A percentile compares a stretch with the other conserved stretches of the same genome.
Evolutionary conservation across 2,888 invertebrate species (phyloP).

Genomic region (Meiosimyza decipiens): DNA sequence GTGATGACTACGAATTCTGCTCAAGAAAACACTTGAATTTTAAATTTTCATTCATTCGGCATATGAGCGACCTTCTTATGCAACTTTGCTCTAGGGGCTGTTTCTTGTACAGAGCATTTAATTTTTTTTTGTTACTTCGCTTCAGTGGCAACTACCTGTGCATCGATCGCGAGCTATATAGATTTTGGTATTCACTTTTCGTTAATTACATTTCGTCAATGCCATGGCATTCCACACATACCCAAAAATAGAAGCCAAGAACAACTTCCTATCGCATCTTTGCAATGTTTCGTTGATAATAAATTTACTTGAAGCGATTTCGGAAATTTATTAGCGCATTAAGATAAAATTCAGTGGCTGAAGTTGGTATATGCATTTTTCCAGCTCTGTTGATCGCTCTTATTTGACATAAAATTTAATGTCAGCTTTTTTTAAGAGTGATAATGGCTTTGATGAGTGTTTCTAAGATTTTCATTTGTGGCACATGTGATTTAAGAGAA

Average conservation of each 20-base stretch:
- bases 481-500: constrained; percentile 11
- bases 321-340: constrained; percentile 64
- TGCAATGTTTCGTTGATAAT: constrained; percentile 13
- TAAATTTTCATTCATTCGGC: background rate
- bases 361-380: background rate
- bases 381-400: background rate
- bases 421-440: constrained; percentile 22
- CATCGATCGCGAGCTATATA: constrained; percentile 13
- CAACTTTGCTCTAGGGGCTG: background rate
- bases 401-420: constrained; percentile 39
- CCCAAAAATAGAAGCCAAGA: background rate
- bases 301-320: constrained; percentile 60
- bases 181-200: constrained; percentile 42
- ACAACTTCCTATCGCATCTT: too few species aligned
- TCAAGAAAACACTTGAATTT: background rate
- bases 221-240: constrained; percentile 50
- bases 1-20: background rate
- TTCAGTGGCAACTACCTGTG: constrained; percentile 3
- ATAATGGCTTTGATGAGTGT: constrained; percentile 23
- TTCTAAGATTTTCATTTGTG: constrained; percentile 16
- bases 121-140: too few species aligned
- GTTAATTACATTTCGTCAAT: constrained; percentile 58
- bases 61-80: background rate
- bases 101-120: background rate
- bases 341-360: constrained; percentile 54